These are phyloP conservation scores for Mesitornis unicolor DNA, from an alignment of 2,113 vertebrate genomes.

Conservation along the genomic window DNA sequence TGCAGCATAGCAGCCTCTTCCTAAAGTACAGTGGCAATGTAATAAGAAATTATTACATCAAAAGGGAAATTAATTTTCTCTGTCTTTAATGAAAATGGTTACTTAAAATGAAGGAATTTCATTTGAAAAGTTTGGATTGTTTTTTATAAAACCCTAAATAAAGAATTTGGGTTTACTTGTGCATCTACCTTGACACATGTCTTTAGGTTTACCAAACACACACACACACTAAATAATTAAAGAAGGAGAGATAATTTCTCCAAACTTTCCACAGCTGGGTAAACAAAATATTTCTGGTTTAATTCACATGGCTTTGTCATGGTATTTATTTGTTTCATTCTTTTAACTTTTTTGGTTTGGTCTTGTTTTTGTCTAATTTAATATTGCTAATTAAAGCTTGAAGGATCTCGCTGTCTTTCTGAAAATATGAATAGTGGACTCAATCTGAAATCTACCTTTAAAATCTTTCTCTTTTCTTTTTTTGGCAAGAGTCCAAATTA, in stretches of 20 bases:
- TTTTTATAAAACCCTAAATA: not conserved
- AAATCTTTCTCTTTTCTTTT: not conserved
- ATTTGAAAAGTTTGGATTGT: not conserved
- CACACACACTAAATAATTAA: not conserved
- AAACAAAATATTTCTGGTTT: not conserved
- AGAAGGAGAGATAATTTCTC: not conserved
- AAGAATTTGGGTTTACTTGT: not conserved
- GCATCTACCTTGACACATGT: not conserved
- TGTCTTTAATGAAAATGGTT: not conserved
- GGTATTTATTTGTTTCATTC: not conserved
- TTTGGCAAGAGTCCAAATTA: not conserved
- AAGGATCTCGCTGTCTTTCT: not conserved
- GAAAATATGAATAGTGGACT: not conserved
- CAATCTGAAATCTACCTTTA: not conserved
- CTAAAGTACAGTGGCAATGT: not conserved
- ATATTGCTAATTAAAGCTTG: not conserved
- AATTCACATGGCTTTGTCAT: not conserved
- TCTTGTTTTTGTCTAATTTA: not conserved
- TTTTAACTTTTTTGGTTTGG: accelerated
- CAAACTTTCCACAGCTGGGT: not conserved
- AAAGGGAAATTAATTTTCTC: not conserved
- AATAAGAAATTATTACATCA: not conserved
- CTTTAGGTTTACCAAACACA: not conserved
- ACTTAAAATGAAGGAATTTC: not conserved
- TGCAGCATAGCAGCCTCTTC: not conserved